These are phyloP conservation scores for Chamaetylas fuelleborni DNA, from an alignment of 2,113 vertebrate genomes.

Conservation along the genomic window DNA sequence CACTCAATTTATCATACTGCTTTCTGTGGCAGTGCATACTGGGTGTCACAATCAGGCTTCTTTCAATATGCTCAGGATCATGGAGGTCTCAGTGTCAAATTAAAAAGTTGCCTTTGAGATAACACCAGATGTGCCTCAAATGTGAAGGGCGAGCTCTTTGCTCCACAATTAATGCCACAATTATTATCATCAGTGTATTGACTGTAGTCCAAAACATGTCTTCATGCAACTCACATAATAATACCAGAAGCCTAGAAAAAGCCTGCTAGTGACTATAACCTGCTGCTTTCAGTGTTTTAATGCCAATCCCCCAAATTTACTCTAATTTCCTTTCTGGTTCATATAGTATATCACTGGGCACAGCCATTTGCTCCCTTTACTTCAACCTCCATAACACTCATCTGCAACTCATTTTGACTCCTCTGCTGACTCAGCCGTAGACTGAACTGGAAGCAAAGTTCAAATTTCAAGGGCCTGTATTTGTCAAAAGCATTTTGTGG, in stretches of 20 bases:
- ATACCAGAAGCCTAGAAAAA: not conserved
- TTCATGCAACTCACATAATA: not conserved
- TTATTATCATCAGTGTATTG: not conserved
- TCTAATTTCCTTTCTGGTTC: not conserved
- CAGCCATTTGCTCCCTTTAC: not conserved
- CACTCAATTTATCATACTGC: not conserved
- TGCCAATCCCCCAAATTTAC: not conserved
- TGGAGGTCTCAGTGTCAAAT: not conserved
- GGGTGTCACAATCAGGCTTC: not conserved
- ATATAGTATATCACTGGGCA: not conserved
- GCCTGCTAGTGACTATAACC: not conserved
- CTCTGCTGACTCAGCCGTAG: not conserved
- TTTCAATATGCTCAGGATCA: not conserved
- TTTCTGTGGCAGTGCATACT: not conserved
- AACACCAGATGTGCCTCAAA: not conserved
- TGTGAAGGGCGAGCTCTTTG: not conserved
- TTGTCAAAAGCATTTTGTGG: too few species aligned
- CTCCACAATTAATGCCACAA: not conserved
- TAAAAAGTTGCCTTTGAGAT: not conserved
- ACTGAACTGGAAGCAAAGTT: not conserved
- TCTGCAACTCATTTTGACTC: not conserved
- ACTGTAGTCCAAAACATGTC: not conserved
- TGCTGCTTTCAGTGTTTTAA: not conserved
- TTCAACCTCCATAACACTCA: not conserved
- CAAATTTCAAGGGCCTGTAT: not conserved